Base-by-base conservation (phyloP, 2,888 invertebrate species). In the Sphaerophoria taeniata region DNA sequence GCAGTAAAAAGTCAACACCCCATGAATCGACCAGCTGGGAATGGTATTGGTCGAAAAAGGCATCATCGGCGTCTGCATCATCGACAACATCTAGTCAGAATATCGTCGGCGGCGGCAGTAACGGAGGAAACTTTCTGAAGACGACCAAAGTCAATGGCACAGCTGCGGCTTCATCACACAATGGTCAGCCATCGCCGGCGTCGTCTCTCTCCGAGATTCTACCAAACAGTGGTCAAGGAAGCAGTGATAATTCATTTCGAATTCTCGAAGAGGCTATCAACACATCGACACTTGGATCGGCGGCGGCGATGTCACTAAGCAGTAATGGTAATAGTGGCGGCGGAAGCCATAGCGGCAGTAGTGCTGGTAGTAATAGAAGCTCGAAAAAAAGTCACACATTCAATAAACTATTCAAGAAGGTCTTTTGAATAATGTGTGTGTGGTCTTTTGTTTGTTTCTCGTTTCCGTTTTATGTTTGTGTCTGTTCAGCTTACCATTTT, bases 401-500 rank as follows among this genome's bases (percentile, higher is more conserved):
- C 87, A 96, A 95, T 91, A 95, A 95, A 92, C 94, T 96, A 90
- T 94, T 96, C 90, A 96, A 95, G 89, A 96, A 96, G 93, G 95
- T 96, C 90, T 96, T 96, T 93, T 95, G 93, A 94, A 74, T 11
- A 11, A 11, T 12, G 55, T 16, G 55, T 61, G 49, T 43, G 53
- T 2, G 33, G 47, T 12, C 56, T 58, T 31, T 60, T 11, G 5
- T 43, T 9, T 43, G 4, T 7, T 43, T 12, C 11, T 43, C 2
- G 9, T 11, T 12, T 43, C 9, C 43, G 43, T 43, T 9, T 43
- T 24, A 24, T 24, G 24, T 24, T 24, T 24, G 24, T 24, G 24
- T 24, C 24, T 24, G 24, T 24, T 24, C 2, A 24, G 2, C 24
- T 24, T 2, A 24, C 24, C 24, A 24, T 2, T 24, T 24, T 24